Percentiles rank a stretch among this genome's conserved stretches.
These are phyloP conservation scores for Conger conger DNA, from an alignment of 2,113 vertebrate genomes.

Conservation along the genomic window DNA sequence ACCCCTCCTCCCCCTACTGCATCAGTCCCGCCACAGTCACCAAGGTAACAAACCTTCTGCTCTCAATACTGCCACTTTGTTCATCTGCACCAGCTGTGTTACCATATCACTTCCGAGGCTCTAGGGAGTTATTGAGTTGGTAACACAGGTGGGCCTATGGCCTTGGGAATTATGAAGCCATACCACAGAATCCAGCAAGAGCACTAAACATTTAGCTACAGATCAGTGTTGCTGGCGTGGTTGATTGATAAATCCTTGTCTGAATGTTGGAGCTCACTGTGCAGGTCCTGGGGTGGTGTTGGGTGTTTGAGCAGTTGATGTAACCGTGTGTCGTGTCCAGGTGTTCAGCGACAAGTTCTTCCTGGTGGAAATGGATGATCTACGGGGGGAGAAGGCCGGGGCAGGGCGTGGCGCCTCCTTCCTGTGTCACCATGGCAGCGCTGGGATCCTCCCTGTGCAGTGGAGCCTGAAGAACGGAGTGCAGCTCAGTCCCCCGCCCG, in stretches of 20 bases:
- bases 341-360: slow-evolving; percentile 88
- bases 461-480: slow-evolving; percentile 93
- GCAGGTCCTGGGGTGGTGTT: background rate
- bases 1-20: slow-evolving; percentile 84
- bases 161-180: too few species aligned
- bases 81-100: background rate
- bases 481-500: slow-evolving; percentile 83
- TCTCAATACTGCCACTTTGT: background rate
- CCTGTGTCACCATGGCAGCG: slow-evolving; percentile 70
- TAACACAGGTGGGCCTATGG: too few species aligned
- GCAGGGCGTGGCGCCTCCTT: slow-evolving; percentile 70
- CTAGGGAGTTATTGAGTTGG: too few species aligned
- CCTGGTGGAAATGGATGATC: slow-evolving; percentile 85
- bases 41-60: slow-evolving; percentile 75
- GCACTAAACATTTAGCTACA: background rate
- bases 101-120: background rate
- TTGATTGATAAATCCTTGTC: background rate
- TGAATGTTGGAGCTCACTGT: background rate
- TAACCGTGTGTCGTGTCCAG: slow-evolving; percentile 54
- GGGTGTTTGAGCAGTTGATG: background rate
- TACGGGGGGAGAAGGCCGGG: slow-evolving; percentile 68
- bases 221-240: background rate
- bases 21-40: slow-evolving; percentile 89
- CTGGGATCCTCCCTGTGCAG: slow-evolving; percentile 82
- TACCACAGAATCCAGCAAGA: too few species aligned